A percentile compares a stretch with the other conserved stretches of the same genome.
These are phyloP conservation scores for Drepanosiphum platanoidis DNA, from an alignment of 2,888 invertebrate species.

Conservation along the genomic window DNA sequence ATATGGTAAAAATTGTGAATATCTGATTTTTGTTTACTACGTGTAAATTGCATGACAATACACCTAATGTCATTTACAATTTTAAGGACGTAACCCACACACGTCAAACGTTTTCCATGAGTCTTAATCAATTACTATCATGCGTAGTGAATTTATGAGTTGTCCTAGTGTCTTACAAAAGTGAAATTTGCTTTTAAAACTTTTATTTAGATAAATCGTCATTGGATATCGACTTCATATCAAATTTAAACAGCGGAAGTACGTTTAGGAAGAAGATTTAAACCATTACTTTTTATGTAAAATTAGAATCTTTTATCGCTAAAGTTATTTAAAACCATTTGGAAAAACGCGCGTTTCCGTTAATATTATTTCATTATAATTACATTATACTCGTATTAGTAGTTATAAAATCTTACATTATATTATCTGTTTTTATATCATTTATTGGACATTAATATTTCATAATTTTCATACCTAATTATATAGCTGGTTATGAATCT, in stretches of 20 bases:
- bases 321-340: slow-evolving; percentile 34
- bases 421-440: too few species aligned
- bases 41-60: neutral
- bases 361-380: slow-evolving; percentile 8
- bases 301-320: slow-evolving; percentile 32
- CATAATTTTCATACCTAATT: too few species aligned
- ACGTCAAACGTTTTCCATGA: too few species aligned
- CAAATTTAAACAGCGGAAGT: neutral
- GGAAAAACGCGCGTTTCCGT: neutral
- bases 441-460: too few species aligned
- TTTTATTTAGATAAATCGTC: neutral
- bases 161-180: neutral
- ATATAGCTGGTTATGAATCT: too few species aligned
- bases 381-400: neutral
- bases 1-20: neutral
- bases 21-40: neutral
- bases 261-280: neutral
- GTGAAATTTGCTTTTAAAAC: neutral
- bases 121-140: neutral
- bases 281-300: slow-evolving; percentile 20
- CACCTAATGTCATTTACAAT: neutral
- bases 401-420: too few species aligned
- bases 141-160: neutral
- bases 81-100: neutral
- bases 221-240: neutral